Evolutionary conservation across 2,113 vertebrate species (phyloP), one percentile per base, ranked within the genome.

Genomic region (Apus apus): DNA sequence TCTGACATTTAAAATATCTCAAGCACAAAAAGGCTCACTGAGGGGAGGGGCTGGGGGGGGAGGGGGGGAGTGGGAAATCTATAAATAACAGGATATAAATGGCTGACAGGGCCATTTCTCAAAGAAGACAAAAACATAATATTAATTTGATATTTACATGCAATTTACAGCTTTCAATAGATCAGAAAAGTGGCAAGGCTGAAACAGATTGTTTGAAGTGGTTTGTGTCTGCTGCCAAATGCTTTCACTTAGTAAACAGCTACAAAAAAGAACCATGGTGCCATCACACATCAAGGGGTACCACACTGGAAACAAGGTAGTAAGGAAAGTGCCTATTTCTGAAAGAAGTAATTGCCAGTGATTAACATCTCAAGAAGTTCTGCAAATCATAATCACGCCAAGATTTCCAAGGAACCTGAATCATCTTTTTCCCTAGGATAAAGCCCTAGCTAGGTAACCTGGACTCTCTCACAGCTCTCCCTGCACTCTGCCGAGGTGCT

Each of bases 121-220:
- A 79, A 57, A 25, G 56, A 87, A 0, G 9, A 89, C 53, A 87
- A 56, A 90, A 94, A 74, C 48, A 70, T 30, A 89, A 6, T 32
- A 93, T 76, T 89, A 62, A 89, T 95, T 60, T 91, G 45, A 12
- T 67, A 87, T 91, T 89, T 51, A 60, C 38, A 74, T 9, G 48
- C 45, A 51, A 58, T 77, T 78, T 82, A 75, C 90, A 96, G 85
- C 26, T 89, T 92, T 77, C 60, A 90, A 23, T 76, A 57, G 72
- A 83, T 73, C 68, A 92, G 85, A 72, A 72, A 94, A 87, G 53
- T 66, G 67, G 48, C 51, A 56, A 68, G 40, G 40, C 73, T 53
- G 81, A 89, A 96, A 80, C 64, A 90, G 64, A 95, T 86, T 85
- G 64, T 34, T 53, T 76, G 58, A 94, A 91, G 54, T 54, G 27